Conservation (phyloP, 1,140 invertebrate species). For the Drosophila miranda region DNA sequence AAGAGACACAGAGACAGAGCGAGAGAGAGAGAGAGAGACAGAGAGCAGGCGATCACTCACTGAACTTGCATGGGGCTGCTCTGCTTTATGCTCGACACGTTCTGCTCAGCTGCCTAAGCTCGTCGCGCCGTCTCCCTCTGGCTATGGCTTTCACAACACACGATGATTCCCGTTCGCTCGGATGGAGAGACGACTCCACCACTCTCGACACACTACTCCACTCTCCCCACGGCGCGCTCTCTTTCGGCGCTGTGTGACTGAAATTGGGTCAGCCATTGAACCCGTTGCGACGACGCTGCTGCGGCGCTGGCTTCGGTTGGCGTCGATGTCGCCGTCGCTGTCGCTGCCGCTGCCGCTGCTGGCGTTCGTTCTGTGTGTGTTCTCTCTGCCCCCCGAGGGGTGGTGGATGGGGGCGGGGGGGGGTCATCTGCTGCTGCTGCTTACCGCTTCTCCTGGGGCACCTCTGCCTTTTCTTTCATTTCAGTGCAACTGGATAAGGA, state of each 20-base stretch:
- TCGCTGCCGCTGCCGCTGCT: conserved; percentile 6
- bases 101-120: conserved; percentile 1
- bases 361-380: conserved; percentile 26
- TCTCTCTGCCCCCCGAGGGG: conserved; percentile 1
- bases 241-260: conserved; percentile 52
- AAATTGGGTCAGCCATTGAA: conserved; percentile 81
- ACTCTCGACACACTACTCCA: conserved; percentile 39
- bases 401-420: too few species aligned
- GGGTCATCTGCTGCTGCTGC: conserved; percentile 9
- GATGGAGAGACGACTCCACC: conserved; percentile 25
- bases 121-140: conserved; percentile 1
- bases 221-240: conserved; percentile 28
- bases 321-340: conserved; percentile 16
- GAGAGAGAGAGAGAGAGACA: conserved; percentile 15
- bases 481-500: too few species aligned
- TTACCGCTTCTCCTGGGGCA: neutral
- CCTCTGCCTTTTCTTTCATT: too few species aligned
- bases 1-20: conserved; percentile 19
- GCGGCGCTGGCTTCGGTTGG: conserved; percentile 1
- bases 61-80: conserved; percentile 50
- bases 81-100: conserved; percentile 10
- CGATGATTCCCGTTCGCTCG: conserved; percentile 58
- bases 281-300: conserved; percentile 66
- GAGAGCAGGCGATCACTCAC: conserved; percentile 19
- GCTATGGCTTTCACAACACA: conserved; percentile 65